Evolutionary conservation across 1,140 invertebrate genomes (phyloP).

Genomic region (Cryptotermes secundus): DNA sequence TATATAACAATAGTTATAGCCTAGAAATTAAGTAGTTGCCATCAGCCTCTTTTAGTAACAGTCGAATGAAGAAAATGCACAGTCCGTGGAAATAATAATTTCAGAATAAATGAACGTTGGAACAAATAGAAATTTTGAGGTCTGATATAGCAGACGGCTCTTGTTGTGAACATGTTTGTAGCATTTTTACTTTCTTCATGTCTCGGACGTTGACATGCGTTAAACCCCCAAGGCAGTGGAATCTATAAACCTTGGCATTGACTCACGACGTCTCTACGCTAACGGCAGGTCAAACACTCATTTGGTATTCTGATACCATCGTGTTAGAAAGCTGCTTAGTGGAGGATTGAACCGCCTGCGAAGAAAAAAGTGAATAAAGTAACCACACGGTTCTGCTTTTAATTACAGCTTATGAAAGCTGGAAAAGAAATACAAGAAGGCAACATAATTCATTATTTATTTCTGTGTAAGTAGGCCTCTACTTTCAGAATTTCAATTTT

Average conservation of each 20-base stretch:
- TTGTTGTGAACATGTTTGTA: not conserved
- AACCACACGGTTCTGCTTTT: not conserved
- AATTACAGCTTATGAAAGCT: not conserved
- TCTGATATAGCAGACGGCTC: too few relatives aligned
- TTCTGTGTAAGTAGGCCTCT: too few relatives aligned
- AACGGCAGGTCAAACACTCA: not conserved
- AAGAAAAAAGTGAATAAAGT: not conserved
- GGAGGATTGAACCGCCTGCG: not conserved
- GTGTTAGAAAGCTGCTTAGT: not conserved
- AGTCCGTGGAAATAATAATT: too few relatives aligned
- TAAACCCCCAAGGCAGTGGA: not conserved
- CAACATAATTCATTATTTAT: too few relatives aligned
- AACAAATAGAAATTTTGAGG: not conserved
- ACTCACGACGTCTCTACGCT: not conserved
- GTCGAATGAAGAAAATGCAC: too few relatives aligned
- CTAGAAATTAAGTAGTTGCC: too few relatives aligned
- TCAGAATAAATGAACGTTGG: not conserved
- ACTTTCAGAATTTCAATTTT: too few relatives aligned
- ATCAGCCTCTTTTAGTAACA: too few relatives aligned
- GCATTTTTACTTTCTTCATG: constrained; percentile 3
- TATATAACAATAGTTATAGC: too few relatives aligned
- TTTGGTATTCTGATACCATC: not conserved
- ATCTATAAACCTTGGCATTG: constrained; percentile 16
- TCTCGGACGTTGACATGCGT: not conserved
- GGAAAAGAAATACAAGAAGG: not conserved